Conservation (phyloP, 1,140 invertebrate species). For the Saccostrea glomerata region DNA sequence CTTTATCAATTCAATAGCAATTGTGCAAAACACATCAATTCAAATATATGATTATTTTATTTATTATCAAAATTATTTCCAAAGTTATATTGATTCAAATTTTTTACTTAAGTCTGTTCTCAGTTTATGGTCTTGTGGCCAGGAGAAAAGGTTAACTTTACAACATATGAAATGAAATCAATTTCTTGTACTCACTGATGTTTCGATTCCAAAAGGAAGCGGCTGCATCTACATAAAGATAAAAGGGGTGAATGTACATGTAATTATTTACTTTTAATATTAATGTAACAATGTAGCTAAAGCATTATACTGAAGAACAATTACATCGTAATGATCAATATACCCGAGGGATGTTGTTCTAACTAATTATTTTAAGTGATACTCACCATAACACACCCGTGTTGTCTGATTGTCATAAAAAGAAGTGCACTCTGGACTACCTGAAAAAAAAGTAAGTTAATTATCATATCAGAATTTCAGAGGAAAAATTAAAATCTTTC, state of each 20-base stretch:
- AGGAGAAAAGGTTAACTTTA: background rate
- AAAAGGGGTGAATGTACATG: background rate
- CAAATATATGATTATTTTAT: background rate
- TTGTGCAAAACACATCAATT: background rate
- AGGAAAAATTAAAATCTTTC: background rate
- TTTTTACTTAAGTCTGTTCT: background rate
- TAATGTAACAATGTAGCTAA: background rate
- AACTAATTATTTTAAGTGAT: background rate
- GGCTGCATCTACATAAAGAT: background rate
- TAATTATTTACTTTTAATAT: too few species aligned
- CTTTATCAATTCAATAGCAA: too few species aligned
- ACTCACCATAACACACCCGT: background rate
- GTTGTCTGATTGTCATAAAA: conserved; percentile 30
- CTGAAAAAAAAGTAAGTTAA: background rate
- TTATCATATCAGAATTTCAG: background rate
- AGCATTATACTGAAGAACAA: background rate
- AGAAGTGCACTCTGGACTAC: background rate
- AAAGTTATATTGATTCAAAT: background rate
- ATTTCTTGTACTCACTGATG: background rate
- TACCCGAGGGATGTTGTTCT: background rate
- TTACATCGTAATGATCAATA: background rate
- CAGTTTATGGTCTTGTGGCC: too few species aligned
- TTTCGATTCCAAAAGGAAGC: conserved; percentile 33
- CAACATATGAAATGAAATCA: background rate
- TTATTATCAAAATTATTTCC: background rate